Conservation (phyloP, 2,797 vertebrate species). For the Emys orbicularis region DNA sequence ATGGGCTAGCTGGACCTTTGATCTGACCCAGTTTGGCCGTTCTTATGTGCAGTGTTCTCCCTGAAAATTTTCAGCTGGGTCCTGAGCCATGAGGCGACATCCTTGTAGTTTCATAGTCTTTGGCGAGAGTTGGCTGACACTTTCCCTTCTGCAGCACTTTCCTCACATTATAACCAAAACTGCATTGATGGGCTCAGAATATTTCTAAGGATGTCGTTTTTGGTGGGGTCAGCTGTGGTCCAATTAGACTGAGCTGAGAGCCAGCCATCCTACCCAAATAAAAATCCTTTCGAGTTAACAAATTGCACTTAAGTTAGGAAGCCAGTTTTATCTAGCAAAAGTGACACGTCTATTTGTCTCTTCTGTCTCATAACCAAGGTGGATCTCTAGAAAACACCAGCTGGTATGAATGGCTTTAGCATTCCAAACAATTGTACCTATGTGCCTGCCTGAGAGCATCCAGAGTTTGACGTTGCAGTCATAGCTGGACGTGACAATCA, state of each 20-base stretch:
- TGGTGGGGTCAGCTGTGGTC: not conserved
- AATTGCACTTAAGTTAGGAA: not conserved
- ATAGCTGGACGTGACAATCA: conserved; percentile 69
- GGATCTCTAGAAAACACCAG: not conserved
- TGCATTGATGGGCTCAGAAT: accelerated
- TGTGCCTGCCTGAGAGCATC: conserved; percentile 51
- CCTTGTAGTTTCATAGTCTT: too few species aligned
- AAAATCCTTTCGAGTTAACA: not conserved
- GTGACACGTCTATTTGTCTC: not conserved
- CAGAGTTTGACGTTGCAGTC: conserved; percentile 54
- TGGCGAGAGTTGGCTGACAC: not conserved
- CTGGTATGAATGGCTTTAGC: accelerated
- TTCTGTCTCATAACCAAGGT: not conserved
- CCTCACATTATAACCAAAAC: not conserved
- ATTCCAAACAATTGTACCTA: conserved; percentile 2
- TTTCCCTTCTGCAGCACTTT: not conserved
- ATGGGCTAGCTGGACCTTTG: too few species aligned
- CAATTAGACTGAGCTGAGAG: not conserved
- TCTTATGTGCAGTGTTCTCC: too few species aligned
- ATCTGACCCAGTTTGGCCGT: too few species aligned
- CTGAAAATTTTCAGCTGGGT: not conserved
- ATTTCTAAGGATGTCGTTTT: not conserved
- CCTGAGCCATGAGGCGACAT: not conserved
- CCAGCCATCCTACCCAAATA: not conserved
- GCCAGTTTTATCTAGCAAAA: not conserved